phyloP scores from a whole-genome alignment of 2,888 invertebrate genomes.

The Andrena bucephala region DNA sequence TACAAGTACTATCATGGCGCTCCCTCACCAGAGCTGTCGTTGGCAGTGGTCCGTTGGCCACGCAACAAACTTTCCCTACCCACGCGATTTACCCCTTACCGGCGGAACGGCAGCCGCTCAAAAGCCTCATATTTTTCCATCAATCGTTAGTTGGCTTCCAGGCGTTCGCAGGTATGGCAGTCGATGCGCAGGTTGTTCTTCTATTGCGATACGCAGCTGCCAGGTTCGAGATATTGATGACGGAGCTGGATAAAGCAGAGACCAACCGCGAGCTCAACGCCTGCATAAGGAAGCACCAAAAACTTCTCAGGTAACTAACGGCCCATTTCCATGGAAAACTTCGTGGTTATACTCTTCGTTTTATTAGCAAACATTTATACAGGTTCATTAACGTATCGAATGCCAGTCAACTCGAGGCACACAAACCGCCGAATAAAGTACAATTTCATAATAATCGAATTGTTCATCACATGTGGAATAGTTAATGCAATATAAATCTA shows the following conservation, averaged over 20 bases:
- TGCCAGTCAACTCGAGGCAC: too few relatives aligned
- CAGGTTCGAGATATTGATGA: constrained; percentile 72
- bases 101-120: constrained; percentile 52
- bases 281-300: constrained; percentile 72
- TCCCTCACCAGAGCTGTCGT: too few relatives aligned
- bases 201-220: constrained; percentile 75
- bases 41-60: too few relatives aligned
- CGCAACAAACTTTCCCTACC: constrained; percentile 72
- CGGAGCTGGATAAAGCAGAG: constrained; percentile 47
- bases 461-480: too few relatives aligned
- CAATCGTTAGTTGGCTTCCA: constrained; percentile 77
- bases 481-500: too few relatives aligned
- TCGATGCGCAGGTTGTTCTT: constrained; percentile 74
- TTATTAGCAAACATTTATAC: too few relatives aligned
- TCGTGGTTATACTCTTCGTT: too few relatives aligned
- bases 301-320: constrained; percentile 68
- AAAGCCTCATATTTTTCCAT: constrained; percentile 69
- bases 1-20: constrained; percentile 58
- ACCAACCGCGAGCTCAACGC: constrained; percentile 57
- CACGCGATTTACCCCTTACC: constrained; percentile 79
- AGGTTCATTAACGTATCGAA: too few relatives aligned
- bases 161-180: constrained; percentile 65
- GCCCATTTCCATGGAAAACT: too few relatives aligned
- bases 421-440: too few relatives aligned
- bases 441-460: too few relatives aligned